A percentile compares a stretch with the other conserved stretches of the same genome.
phyloP scores from a whole-genome alignment of 2,888 invertebrate species.

The Diadromus collaris region DNA sequence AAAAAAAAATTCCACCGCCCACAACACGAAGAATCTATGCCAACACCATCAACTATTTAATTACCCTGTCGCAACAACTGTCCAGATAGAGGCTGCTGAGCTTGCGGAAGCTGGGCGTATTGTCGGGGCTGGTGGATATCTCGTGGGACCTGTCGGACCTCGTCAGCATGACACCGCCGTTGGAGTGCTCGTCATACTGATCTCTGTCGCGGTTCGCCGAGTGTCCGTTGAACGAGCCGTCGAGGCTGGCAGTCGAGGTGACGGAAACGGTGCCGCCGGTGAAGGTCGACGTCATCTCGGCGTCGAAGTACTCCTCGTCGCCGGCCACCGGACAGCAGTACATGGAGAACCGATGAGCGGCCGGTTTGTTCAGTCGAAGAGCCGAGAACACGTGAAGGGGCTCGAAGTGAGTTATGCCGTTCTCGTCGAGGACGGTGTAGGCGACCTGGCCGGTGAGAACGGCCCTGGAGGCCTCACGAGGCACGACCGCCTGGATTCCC shows the following conservation, averaged over 20 bases:
- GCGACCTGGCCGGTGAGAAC: conserved; percentile 88
- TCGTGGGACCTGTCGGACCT: conserved; percentile 71
- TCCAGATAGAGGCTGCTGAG: conserved; percentile 78
- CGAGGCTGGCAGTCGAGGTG: conserved; percentile 78
- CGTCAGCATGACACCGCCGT: conserved; percentile 71
- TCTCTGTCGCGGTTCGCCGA: conserved; percentile 20
- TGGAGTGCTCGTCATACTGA: conserved; percentile 61
- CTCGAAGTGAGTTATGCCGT: conserved; percentile 88
- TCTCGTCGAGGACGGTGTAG: conserved; percentile 89
- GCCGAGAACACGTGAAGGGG: conserved; percentile 89
- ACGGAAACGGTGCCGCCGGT: conserved; percentile 71
- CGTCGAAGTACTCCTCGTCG: conserved; percentile 80
- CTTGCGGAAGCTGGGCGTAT: conserved; percentile 83
- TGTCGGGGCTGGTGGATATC: conserved; percentile 80
- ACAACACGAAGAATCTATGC: conserved; percentile 31
- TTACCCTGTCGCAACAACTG: conserved; percentile 71
- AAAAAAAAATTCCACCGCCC: too few species aligned
- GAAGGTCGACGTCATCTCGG: conserved; percentile 72
- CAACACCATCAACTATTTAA: neutral
- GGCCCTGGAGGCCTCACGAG: conserved; percentile 87
- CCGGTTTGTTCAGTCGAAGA: conserved; percentile 85
- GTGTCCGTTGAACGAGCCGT: conserved; percentile 69
- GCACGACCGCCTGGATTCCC: conserved; percentile 88
- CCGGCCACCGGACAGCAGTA: conserved; percentile 83
- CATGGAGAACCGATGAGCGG: conserved; percentile 85